Conservation (phyloP, 2,888 invertebrate genomes). For the Eulithis prunata region DNA sequence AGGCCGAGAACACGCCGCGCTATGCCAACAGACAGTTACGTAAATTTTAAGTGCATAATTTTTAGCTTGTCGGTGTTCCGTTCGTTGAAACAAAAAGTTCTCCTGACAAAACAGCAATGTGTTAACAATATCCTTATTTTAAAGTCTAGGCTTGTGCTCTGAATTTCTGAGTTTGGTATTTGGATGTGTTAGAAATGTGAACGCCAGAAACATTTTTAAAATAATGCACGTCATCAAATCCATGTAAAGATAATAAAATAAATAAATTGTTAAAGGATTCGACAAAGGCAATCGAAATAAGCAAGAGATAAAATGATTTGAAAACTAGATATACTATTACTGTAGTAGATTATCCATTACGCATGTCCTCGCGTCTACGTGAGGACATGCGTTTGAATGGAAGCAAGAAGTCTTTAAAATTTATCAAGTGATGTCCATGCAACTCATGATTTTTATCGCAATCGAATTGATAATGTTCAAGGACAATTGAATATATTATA, state of each 20-base stretch:
- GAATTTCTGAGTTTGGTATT: too few species aligned
- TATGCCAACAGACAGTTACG: slow-evolving; percentile 1
- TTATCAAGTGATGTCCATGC: slow-evolving; percentile 27
- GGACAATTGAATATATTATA: slow-evolving; percentile 49
- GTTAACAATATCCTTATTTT: not conserved
- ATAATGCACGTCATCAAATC: too few species aligned
- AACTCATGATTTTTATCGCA: slow-evolving; percentile 28
- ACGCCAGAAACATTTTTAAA: too few species aligned
- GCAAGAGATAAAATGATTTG: slow-evolving; percentile 5
- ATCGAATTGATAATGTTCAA: slow-evolving; percentile 55
- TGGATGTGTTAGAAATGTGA: too few species aligned
- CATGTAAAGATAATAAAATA: too few species aligned
- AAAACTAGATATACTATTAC: too few species aligned
- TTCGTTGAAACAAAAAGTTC: not conserved
- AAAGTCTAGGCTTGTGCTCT: too few species aligned
- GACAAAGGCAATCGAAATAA: slow-evolving; percentile 6
- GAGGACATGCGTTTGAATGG: slow-evolving; percentile 6
- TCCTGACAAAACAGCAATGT: not conserved
- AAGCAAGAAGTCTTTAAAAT: slow-evolving; percentile 15
- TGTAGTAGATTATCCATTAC: not conserved
- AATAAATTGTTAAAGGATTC: not conserved
- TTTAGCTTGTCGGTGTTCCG: not conserved
- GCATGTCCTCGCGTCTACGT: not conserved
- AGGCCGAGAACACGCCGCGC: slow-evolving; percentile 5
- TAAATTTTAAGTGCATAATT: slow-evolving; percentile 15